Percentiles rank a stretch among this genome's conserved stretches.
These are phyloP conservation scores for Poeciliopsis turneri DNA, from an alignment of 2,797 vertebrate genomes.

Conservation along the genomic window DNA sequence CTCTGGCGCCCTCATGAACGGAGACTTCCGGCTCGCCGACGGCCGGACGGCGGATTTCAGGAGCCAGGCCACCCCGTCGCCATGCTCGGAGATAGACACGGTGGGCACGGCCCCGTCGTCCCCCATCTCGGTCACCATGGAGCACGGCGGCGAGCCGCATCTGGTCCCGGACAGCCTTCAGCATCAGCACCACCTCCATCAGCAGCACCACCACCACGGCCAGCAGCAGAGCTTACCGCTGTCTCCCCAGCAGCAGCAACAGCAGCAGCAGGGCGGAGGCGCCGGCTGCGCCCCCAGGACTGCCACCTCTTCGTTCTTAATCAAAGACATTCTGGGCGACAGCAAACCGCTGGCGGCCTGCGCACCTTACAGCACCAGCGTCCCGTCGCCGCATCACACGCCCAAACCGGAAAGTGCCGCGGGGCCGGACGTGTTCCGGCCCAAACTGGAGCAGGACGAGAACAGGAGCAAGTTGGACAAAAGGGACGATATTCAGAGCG, in stretches of 20 bases:
- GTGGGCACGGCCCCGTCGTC: slow-evolving; percentile 95
- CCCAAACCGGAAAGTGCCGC: slow-evolving; percentile 90
- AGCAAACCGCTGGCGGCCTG: slow-evolving; percentile 97
- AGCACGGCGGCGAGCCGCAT: slow-evolving; percentile 86
- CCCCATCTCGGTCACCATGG: slow-evolving; percentile 95
- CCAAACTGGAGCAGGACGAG: slow-evolving; percentile 94
- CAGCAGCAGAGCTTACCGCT: slow-evolving; percentile 79
- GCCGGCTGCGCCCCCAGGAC: slow-evolving; percentile 91
- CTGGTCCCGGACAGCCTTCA: slow-evolving; percentile 87
- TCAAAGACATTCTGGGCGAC: slow-evolving; percentile 99
- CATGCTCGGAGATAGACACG: slow-evolving; percentile 96
- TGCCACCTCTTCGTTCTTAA: slow-evolving; percentile 96
- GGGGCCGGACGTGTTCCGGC: slow-evolving; percentile 90
- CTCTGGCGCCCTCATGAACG: slow-evolving; percentile 91
- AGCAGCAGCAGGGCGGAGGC: slow-evolving; percentile 81
- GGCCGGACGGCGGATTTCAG: slow-evolving; percentile 91
- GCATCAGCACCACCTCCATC: slow-evolving; percentile 85
- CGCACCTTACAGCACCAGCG: slow-evolving; percentile 97
- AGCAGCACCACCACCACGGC: slow-evolving; percentile 82
- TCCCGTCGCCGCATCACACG: slow-evolving; percentile 90
- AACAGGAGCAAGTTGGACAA: slow-evolving; percentile 90
- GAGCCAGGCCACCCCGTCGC: slow-evolving; percentile 91
- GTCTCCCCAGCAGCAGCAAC: slow-evolving; percentile 71
- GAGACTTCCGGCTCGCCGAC: slow-evolving; percentile 91
- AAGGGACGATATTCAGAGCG: slow-evolving; percentile 89